Evolutionary conservation across 2,797 vertebrate genomes (phyloP).

Genomic region (Garrulus glandarius): DNA sequence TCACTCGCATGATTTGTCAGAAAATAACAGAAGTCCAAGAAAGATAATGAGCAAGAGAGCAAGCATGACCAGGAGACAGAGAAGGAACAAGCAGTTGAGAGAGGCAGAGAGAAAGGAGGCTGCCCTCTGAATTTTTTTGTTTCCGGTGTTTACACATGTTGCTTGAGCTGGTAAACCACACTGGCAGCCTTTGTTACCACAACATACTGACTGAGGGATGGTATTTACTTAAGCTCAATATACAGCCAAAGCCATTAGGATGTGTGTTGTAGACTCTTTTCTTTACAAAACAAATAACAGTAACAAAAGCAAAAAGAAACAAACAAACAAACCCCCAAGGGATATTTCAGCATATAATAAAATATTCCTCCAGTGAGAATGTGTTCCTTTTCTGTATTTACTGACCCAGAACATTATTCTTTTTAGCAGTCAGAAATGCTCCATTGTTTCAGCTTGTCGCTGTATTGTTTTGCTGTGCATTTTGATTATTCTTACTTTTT

Average conservation of each 20-base stretch:
- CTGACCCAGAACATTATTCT: slow-evolving; percentile 70
- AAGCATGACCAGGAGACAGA: slow-evolving; percentile 26
- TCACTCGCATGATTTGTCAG: slow-evolving; percentile 63
- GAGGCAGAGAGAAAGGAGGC: not conserved
- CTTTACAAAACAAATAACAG: not conserved
- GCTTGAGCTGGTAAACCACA: slow-evolving; percentile 78
- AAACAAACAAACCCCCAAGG: not conserved
- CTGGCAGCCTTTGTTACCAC: slow-evolving; percentile 72
- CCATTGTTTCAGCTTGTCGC: slow-evolving; percentile 63
- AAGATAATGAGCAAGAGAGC: not conserved
- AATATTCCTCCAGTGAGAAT: slow-evolving; percentile 71
- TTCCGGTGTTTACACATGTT: slow-evolving; percentile 77
- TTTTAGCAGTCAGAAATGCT: slow-evolving; percentile 56
- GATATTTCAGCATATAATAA: slow-evolving; percentile 63
- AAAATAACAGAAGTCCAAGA: slow-evolving; percentile 48
- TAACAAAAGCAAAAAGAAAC: not conserved
- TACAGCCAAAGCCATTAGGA: slow-evolving; percentile 72
- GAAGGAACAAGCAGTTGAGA: slow-evolving; percentile 43
- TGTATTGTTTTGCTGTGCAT: slow-evolving; percentile 68
- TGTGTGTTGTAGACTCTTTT: slow-evolving; percentile 48
- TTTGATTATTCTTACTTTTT: slow-evolving; percentile 65
- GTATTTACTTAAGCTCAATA: slow-evolving; percentile 73
- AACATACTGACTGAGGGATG: slow-evolving; percentile 74
- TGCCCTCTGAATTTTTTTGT: slow-evolving; percentile 66
- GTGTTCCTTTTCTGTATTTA: slow-evolving; percentile 74